phyloP scores from a whole-genome alignment of 2,797 vertebrate species.

The Anisognathus igniventris region DNA sequence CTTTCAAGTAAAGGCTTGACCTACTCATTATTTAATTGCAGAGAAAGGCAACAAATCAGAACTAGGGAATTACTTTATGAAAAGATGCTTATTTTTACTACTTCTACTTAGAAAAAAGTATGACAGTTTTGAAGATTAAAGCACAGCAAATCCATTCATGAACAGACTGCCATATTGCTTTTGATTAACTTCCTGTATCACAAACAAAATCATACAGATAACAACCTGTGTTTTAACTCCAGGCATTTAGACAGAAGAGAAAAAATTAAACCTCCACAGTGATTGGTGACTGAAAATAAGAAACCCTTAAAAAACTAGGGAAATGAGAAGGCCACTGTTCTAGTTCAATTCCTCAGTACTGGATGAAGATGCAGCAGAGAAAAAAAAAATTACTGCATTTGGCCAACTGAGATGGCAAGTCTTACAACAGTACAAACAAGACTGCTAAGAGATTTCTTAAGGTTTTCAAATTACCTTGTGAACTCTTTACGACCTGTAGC shows the following conservation, averaged over 20 bases:
- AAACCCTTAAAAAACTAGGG: neutral
- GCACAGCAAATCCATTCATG: neutral
- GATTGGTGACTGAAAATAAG: neutral
- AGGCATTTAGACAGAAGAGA: neutral
- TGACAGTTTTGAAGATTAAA: neutral
- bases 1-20: neutral
- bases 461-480: neutral
- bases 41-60: neutral
- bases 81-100: neutral
- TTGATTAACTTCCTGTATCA: neutral
- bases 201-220: neutral
- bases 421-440: neutral
- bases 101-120: neutral
- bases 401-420: neutral
- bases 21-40: neutral
- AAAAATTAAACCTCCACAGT: neutral
- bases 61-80: neutral
- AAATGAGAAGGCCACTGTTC: neutral
- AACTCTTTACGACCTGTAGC: neutral
- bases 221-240: neutral
- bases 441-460: neutral
- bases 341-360: neutral
- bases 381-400: neutral
- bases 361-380: neutral
- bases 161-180: neutral